phyloP scores from a whole-genome alignment of 2,888 invertebrate species.

The Gryllus longicercus region DNA sequence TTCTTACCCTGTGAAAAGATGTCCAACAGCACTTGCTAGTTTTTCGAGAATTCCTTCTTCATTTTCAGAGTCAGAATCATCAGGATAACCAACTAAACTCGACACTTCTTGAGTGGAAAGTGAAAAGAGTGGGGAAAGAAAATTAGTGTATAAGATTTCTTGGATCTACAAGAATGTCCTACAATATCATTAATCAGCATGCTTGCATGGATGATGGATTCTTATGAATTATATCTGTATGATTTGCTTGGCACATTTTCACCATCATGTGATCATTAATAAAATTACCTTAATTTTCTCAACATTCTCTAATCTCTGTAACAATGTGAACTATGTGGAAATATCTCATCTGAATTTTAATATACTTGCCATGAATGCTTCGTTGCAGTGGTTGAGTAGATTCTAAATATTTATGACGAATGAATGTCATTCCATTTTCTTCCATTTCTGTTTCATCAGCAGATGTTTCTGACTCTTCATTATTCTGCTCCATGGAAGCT shows the following conservation, averaged over 20 bases:
- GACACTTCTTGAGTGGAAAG: slow-evolving; percentile 40
- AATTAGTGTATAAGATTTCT: too few relatives aligned
- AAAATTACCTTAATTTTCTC: not conserved
- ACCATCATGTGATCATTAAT: slow-evolving; percentile 36
- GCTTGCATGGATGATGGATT: too few relatives aligned
- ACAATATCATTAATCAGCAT: too few relatives aligned
- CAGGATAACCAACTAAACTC: slow-evolving; percentile 43
- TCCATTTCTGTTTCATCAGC: slow-evolving; percentile 58
- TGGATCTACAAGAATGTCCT: too few relatives aligned
- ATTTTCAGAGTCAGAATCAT: slow-evolving; percentile 72
- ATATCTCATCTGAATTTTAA: too few relatives aligned
- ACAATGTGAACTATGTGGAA: too few relatives aligned
- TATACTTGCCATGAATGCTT: not conserved
- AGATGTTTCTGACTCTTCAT: slow-evolving; percentile 56
- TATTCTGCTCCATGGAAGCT: slow-evolving; percentile 45
- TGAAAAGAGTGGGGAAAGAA: too few relatives aligned
- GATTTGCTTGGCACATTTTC: too few relatives aligned
- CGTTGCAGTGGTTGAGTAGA: not conserved
- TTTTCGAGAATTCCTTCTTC: slow-evolving; percentile 68
- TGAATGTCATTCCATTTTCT: slow-evolving; percentile 56
- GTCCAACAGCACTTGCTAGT: slow-evolving; percentile 67
- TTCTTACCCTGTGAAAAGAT: slow-evolving; percentile 69
- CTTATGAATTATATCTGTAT: too few relatives aligned
- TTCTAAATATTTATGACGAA: slow-evolving; percentile 44
- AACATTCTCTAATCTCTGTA: too few relatives aligned